Base-by-base conservation (phyloP, 2,888 invertebrate genomes). In the Pseudeuparius sepicola region DNA sequence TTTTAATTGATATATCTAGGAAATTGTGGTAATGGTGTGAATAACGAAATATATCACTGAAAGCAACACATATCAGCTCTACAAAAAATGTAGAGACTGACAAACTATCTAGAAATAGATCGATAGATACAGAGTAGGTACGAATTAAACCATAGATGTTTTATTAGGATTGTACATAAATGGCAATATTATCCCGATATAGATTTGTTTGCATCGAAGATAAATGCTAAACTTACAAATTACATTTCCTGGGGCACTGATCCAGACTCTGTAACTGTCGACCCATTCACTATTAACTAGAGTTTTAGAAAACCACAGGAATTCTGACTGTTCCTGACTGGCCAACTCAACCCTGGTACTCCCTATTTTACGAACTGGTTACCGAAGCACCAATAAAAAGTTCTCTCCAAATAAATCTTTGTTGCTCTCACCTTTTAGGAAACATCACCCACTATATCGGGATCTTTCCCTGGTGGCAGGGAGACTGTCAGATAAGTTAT, bases 271-370 rank as follows among this genome's bases (percentile, higher is more conserved):
- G 12, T 32, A 2, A 35, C 36, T 4, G 36, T 52, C 1, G 51
- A 53, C 30, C 52, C 53, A 1, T 53, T 53, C 34, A 52, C 48
- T 5, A 40, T 31, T 55, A 14, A 30, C 47, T 15, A 50, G 35
- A 40, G 36, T 41, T 1, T 13, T 58, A 10, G 34, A 44, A 30
- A 55, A 57, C 54, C 3, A 33, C 32, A 14, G 53, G 52, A 3
- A 50, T 55, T 17, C 26, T 56, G 6, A 49, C 55, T 3, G 50
- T 52, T 5, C 54, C 50, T 9, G 18, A 36, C 6, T 56, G 46
- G 52, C 41, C 43, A 23, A 37, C 42, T 2, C 52, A 54, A 35
- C 46, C 50, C 1, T 55, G 51, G 54, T 54, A 41, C 30, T 52
- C n/a, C n/a, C n/a, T n/a, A n/a, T n/a, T n/a, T n/a, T n/a, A n/a